Conservation (phyloP, 2,113 vertebrate genomes). For the Saguinus midas region DNA sequence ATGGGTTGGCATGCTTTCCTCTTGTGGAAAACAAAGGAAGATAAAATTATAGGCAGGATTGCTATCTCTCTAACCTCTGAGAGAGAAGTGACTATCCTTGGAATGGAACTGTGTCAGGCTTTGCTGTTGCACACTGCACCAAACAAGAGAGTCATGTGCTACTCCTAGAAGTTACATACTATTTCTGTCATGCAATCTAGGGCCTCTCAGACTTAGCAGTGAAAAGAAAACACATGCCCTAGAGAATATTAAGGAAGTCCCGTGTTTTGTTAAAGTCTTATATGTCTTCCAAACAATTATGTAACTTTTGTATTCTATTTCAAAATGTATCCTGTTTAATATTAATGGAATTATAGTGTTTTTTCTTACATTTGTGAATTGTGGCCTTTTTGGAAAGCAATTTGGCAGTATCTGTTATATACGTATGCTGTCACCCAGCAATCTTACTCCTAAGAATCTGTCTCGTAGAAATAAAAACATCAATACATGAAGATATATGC, state of each 20-base stretch:
- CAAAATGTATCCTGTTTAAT: not conserved
- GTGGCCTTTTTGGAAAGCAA: not conserved
- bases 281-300: not conserved
- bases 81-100: not conserved
- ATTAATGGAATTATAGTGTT: not conserved
- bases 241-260: not conserved
- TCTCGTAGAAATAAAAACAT: slow-evolving; percentile 26
- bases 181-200: not conserved
- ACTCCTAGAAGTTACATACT: not conserved
- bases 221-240: not conserved
- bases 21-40: not conserved
- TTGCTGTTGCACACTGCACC: not conserved
- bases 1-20: not conserved
- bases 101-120: not conserved
- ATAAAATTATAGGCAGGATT: not conserved
- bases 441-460: not conserved
- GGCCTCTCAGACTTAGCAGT: not conserved
- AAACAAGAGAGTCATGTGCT: not conserved
- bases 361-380: not conserved
- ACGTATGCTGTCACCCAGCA: not conserved
- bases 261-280: not conserved
- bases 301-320: not conserved
- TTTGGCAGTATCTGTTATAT: not conserved
- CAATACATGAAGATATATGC: not conserved
- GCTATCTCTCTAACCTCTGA: not conserved